Evolutionary conservation across 2,797 vertebrate genomes (phyloP).

Genomic region (Amazona ochrocephala): DNA sequence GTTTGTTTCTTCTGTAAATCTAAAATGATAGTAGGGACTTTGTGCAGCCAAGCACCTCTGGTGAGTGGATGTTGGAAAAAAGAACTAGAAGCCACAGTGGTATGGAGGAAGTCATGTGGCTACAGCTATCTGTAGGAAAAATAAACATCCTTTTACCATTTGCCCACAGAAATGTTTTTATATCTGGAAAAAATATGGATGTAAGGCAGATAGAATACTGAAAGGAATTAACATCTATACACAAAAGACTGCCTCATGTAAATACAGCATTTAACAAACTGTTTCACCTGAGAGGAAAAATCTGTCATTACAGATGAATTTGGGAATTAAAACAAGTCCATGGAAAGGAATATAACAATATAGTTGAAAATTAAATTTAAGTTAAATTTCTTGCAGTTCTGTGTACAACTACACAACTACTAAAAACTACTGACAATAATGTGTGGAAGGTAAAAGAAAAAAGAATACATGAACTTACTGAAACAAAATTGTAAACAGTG

Average conservation of each 20-base stretch:
- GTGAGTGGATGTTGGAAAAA: conserved; percentile 37
- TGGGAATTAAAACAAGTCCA: neutral
- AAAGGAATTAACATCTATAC: neutral
- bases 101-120: conserved; percentile 51
- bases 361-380: neutral
- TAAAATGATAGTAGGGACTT: neutral
- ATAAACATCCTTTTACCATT: conserved; percentile 51
- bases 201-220: neutral
- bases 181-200: conserved; percentile 37
- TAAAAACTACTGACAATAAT: neutral
- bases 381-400: neutral
- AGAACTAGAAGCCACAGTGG: conserved; percentile 17
- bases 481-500: neutral
- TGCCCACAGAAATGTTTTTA: conserved; percentile 26
- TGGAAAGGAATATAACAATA: neutral
- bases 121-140: conserved; percentile 53
- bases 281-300: neutral
- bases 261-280: neutral
- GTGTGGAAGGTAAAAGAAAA: neutral
- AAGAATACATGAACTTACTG: neutral
- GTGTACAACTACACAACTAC: neutral
- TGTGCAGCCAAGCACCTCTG: neutral
- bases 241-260: neutral
- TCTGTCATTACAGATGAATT: neutral
- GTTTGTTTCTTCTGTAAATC: conserved; percentile 47